Evolutionary conservation across 2,113 vertebrate species (phyloP), one percentile per base, ranked within the genome.

Genomic region (Mirza zaza): DNA sequence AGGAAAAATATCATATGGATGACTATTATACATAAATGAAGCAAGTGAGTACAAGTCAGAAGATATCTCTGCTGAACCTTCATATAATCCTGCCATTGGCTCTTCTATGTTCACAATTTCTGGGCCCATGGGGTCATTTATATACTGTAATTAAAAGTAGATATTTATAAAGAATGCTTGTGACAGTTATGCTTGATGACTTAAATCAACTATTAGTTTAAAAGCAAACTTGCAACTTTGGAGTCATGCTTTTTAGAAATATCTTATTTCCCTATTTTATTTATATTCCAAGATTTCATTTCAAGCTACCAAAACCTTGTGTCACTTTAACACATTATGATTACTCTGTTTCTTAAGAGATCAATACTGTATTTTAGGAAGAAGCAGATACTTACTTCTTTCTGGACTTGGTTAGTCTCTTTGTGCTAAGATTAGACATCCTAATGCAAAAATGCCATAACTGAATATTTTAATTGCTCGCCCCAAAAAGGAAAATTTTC

Each of bases 51-150:
- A 98, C 55, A 98, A 95, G 93, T 98, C 98, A 52, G 98, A 97
- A 97, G 98, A 98, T 90, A 98, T 97, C 77, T 99, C 99, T 91
- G 98, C 99, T 34, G 98, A 98, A 82, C 99, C 99, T 98, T 99
- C 99, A 89, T 98, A 98, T 29, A 99, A 98, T 52, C 87, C 97
- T 65, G 97, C 96, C 88, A 94, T 95, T 76, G 91, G 84, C 94
- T 98, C 97, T 68, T 97, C 90, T 91, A 95, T 13, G 84, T 90
- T 91, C 94, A 97, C 48, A 94, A 94, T 96, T 6, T 98, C 98
- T 92, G 97, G 96, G 94, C 98, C 95, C 67, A 98, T 75, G 63
- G 98, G 98, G 88, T 98, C 96, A 90, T 97, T 96, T 55, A 97
- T 89, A 90, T 98, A 98, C 99, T 99, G 98, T 29, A 97, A 97